Evolutionary conservation across 1,140 invertebrate genomes (phyloP).

Genomic region (Calycopis cecrops): DNA sequence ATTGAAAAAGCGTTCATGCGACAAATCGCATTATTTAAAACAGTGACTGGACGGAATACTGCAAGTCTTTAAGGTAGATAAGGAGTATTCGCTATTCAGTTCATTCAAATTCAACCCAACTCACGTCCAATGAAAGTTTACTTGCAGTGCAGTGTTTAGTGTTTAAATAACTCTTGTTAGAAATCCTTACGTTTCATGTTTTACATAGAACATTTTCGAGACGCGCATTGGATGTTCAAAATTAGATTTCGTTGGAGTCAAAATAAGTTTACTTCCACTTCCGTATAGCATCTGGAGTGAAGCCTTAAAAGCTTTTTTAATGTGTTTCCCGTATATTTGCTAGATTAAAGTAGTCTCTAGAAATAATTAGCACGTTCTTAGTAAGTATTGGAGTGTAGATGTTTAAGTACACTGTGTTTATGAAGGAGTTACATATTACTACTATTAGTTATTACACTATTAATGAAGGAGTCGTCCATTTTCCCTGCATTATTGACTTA

Average conservation of each 20-base stretch:
- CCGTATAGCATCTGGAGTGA: background rate
- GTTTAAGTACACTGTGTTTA: no score
- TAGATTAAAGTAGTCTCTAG: no score
- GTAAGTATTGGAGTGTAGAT: no score
- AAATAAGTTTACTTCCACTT: constrained; percentile 1
- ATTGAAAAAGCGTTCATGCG: background rate
- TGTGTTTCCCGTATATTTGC: no score
- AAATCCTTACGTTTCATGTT: constrained; percentile 12
- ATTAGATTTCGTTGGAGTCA: background rate
- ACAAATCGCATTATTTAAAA: constrained; percentile 2
- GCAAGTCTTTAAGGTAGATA: constrained; percentile 1
- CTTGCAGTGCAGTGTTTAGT: constrained; percentile 16
- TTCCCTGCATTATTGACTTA: no score
- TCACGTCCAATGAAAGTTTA: constrained; percentile 19
- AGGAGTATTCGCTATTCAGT: constrained; percentile 13
- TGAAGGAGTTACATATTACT: no score
- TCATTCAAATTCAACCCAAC: constrained; percentile 18
- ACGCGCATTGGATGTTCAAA: background rate
- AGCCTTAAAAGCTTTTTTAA: no score
- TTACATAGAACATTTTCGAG: constrained; percentile 3
- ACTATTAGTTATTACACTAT: no score
- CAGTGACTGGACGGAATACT: background rate
- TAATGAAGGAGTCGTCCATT: no score
- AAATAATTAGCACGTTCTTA: no score
- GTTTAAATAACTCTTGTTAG: constrained; percentile 21